Evolutionary conservation across 2,888 invertebrate genomes (phyloP).

Genomic region (Scaptomyza polygonia): DNA sequence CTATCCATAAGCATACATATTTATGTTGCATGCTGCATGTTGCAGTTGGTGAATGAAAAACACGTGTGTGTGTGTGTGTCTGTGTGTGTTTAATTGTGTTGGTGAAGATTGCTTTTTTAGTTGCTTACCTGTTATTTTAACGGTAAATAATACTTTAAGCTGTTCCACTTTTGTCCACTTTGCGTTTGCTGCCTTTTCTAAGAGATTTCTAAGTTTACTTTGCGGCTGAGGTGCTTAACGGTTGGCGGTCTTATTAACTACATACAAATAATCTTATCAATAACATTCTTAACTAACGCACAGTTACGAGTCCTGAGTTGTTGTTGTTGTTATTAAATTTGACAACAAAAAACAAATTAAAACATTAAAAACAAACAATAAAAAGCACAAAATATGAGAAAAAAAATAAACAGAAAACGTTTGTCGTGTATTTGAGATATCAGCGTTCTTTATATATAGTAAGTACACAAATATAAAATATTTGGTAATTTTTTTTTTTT

Average conservation of each 20-base stretch:
- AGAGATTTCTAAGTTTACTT: conserved; percentile 22
- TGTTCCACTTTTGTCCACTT: neutral
- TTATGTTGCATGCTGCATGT: neutral
- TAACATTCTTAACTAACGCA: neutral
- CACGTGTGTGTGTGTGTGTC: no score
- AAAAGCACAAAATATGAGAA: neutral
- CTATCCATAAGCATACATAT: no score
- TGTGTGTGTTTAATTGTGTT: no score
- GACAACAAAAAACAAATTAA: neutral
- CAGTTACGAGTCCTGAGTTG: neutral
- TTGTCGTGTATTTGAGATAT: no score
- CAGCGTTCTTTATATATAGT: neutral
- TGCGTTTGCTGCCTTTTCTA: neutral
- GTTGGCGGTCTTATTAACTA: neutral
- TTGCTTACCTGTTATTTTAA: no score
- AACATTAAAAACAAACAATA: neutral
- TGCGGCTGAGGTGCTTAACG: neutral
- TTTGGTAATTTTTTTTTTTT: no score
- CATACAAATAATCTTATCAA: neutral
- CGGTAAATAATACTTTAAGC: no score
- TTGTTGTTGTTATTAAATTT: neutral
- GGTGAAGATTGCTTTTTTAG: no score
- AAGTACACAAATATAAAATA: neutral
- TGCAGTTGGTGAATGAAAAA: no score
- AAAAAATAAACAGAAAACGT: neutral